These are phyloP conservation scores for Tipula unca DNA, from an alignment of 2,888 invertebrate genomes.

Conservation along the genomic window DNA sequence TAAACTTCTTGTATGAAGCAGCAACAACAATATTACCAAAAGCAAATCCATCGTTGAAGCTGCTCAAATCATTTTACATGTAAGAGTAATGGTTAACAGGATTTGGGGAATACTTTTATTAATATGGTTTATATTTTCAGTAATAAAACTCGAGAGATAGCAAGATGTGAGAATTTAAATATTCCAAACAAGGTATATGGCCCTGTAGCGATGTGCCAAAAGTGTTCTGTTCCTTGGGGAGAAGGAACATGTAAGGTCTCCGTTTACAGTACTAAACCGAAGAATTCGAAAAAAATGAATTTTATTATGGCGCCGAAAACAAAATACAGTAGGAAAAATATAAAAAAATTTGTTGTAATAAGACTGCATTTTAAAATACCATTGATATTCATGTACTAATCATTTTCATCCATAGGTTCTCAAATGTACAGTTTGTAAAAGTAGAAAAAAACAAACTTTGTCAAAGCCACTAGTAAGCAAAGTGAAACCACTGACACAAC, in stretches of 20 bases:
- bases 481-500: not conserved
- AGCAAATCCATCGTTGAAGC: not conserved
- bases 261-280: not conserved
- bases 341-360: not conserved
- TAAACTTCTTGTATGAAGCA: not conserved
- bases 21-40: not conserved
- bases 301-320: constrained; percentile 20
- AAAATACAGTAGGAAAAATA: not conserved
- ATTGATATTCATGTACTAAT: not conserved
- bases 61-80: not conserved
- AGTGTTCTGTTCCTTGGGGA: constrained; percentile 25
- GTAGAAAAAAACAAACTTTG: not conserved
- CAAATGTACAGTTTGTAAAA: not conserved
- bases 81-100: not conserved
- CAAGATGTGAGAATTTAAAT: not conserved
- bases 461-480: not conserved
- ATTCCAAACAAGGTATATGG: not conserved
- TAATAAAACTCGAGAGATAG: not conserved
- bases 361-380: not conserved
- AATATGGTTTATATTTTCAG: not conserved
- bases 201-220: constrained; percentile 22
- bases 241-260: constrained; percentile 23
- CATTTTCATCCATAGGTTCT: not conserved
- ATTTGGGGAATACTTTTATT: not conserved
- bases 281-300: not conserved